Evolutionary conservation across 2,888 invertebrate species (phyloP), one percentile per base, ranked within the genome.

Genomic region (Oligia fasciuncula): DNA sequence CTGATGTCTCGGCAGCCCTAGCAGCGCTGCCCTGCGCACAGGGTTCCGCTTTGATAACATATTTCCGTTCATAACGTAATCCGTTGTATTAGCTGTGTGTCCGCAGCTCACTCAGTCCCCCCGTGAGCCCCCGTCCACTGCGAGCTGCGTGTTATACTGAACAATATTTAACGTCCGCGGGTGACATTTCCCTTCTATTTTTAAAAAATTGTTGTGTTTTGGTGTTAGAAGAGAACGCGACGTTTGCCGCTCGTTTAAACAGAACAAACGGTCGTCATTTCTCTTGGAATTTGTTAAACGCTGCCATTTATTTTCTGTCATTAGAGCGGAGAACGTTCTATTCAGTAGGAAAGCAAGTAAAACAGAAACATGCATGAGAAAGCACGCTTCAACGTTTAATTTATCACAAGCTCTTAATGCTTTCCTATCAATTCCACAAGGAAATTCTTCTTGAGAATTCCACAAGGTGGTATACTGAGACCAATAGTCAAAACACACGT

Each of bases 181-280:
- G 60, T 77, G 82, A 87, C 85, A 77, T 75, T 77, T 71, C 54
- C 68, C 46, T 76, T 87, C 78, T 83, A 87, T 82, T 85, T 81
- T 71, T 77, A 84, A 75, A 78, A 69, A 68, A 43, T 77, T 87
- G 63, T 85, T 82, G 54, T 81, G 62, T 81, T 84, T 70, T 80
- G 79, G 23, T 80, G 80, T 81, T 72, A 69, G 76, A 89, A 81
- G 57, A 78, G 71, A 80, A 74, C 68, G 35, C 57, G 4, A 23
- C 23, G 74, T 83, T 83, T 79, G 76, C 81, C 76, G 79, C 67
- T 51, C 73, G 76, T 63, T 77, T 62, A 66, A 86, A 86, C 62
- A 77, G 84, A 88, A 83, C 83, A 82, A 80, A 76, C 74, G 60
- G 85, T 81, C 71, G 79, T 81, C 51, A 68, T 80, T 81, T 85